phyloP scores from a whole-genome alignment of 2,113 vertebrate genomes.

The Boleophthalmus pectinirostris region DNA sequence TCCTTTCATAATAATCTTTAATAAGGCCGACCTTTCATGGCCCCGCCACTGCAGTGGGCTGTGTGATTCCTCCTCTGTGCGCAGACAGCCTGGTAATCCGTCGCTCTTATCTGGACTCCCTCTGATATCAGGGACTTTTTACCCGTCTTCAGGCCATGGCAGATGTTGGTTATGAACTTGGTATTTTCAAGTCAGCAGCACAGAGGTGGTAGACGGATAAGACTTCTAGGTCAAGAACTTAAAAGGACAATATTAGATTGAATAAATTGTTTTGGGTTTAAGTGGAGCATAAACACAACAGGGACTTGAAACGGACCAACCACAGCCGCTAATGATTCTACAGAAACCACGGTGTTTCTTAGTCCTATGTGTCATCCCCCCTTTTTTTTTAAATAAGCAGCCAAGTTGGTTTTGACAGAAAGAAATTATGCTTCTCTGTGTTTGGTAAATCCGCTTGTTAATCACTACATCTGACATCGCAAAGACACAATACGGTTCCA shows the following conservation, averaged over 20 bases:
- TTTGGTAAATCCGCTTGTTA: no score
- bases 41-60: slow-evolving; percentile 53
- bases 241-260: slow-evolving; percentile 28
- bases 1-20: slow-evolving; percentile 61
- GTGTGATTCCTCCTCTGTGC: slow-evolving; percentile 54
- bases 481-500: no score
- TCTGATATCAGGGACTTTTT: slow-evolving; percentile 66
- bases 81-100: slow-evolving; percentile 61
- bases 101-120: slow-evolving; percentile 56
- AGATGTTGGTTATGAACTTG: slow-evolving; percentile 64
- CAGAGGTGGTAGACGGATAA: slow-evolving; percentile 27
- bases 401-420: no score
- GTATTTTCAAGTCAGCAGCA: slow-evolving; percentile 21
- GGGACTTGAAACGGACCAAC: no score
- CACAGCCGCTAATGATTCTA: no score
- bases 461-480: no score
- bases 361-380: no score
- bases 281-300: no score
- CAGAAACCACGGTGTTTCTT: no score
- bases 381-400: no score
- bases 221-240: slow-evolving; percentile 24
- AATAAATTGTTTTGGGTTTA: slow-evolving; percentile 13
- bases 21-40: slow-evolving; percentile 69
- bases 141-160: slow-evolving; percentile 37
- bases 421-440: no score